Conservation (phyloP, 2,797 vertebrate species). For the Coccyzus lansbergi region DNA sequence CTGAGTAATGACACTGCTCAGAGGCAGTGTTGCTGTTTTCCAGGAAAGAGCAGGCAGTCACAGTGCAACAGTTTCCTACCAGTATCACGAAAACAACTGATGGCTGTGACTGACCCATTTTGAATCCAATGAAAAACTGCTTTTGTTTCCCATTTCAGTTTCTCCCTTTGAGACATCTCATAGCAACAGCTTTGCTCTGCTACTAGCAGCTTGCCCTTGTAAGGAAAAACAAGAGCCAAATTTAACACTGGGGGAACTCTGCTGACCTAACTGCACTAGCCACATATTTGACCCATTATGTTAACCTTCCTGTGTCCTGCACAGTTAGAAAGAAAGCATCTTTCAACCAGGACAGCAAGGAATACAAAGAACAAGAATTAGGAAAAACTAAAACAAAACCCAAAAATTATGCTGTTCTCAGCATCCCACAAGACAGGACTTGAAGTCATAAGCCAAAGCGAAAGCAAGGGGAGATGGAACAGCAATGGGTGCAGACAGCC, state of each 20-base stretch:
- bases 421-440: background rate
- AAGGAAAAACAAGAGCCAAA: slow-evolving; percentile 14
- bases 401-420: background rate
- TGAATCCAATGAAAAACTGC: background rate
- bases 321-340: background rate
- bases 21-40: background rate
- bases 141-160: slow-evolving; percentile 48
- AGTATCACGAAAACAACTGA: background rate
- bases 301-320: background rate
- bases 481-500: background rate
- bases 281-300: background rate
- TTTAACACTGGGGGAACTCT: background rate
- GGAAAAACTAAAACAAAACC: background rate
- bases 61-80: background rate
- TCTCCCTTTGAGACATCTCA: background rate
- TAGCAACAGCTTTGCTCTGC: slow-evolving; percentile 33
- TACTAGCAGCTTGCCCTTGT: slow-evolving; percentile 17
- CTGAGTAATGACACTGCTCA: background rate
- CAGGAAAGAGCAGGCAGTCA: background rate
- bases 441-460: background rate
- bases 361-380: background rate
- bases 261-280: slow-evolving; percentile 23
- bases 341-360: background rate
- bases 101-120: slow-evolving; percentile 37
- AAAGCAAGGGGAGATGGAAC: background rate